Evolutionary conservation across 2,797 vertebrate genomes (phyloP).

Genomic region (Eospalax fontanierii): DNA sequence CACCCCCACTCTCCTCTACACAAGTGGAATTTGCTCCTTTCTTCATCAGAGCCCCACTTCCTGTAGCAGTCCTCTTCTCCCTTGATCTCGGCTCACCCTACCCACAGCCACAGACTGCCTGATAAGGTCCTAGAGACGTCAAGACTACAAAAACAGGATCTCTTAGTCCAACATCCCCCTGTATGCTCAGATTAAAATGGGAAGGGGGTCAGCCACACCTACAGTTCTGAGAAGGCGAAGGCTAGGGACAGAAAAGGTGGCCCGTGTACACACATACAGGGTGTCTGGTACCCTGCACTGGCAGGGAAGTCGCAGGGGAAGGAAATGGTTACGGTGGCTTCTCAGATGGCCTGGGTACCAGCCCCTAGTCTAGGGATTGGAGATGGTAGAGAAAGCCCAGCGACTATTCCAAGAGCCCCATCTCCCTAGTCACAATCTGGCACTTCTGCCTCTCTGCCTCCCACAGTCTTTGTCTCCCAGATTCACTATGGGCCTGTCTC

Average conservation of each 20-base stretch:
- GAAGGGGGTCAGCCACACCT: not conserved
- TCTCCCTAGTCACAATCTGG: not conserved
- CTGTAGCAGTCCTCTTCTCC: not conserved
- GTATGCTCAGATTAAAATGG: not conserved
- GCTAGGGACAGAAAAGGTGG: not conserved
- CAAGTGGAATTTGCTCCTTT: slow-evolving; percentile 21
- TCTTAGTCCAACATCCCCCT: not conserved
- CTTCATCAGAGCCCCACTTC: slow-evolving; percentile 38
- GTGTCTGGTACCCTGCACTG: slow-evolving; percentile 37
- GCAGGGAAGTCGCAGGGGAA: slow-evolving; percentile 69
- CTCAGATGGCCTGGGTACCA: slow-evolving; percentile 47
- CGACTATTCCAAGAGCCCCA: not conserved
- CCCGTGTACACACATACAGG: not conserved
- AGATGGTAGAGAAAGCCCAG: not conserved
- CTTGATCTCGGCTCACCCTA: not conserved
- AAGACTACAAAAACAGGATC: not conserved
- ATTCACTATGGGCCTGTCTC: not conserved
- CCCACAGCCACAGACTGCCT: slow-evolving; percentile 57
- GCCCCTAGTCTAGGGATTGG: not conserved
- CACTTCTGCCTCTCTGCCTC: not conserved
- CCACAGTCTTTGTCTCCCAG: not conserved
- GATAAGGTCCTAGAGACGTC: slow-evolving; percentile 12
- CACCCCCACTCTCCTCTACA: not conserved
- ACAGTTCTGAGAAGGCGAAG: not conserved
- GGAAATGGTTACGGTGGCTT: slow-evolving; percentile 80